phyloP scores from a whole-genome alignment of 2,888 invertebrate species.

The Spialia ferax region DNA sequence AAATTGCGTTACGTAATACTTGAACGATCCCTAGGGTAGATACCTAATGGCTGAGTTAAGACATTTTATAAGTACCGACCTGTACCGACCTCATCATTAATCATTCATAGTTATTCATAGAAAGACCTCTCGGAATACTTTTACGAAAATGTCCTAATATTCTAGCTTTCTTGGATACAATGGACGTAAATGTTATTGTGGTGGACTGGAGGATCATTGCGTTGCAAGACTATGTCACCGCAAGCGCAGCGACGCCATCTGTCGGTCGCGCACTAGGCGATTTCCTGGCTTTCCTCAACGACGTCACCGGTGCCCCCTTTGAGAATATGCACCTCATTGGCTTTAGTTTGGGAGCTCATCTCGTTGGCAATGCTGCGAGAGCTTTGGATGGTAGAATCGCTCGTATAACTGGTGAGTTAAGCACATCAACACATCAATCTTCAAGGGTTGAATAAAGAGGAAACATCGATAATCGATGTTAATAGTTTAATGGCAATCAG shows the following conservation, averaged over 20 bases:
- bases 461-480: too few species aligned
- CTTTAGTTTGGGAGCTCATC: constrained; percentile 30
- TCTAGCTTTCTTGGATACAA: constrained; percentile 53
- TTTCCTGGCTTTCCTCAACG: constrained; percentile 50
- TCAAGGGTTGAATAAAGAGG: background rate
- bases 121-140: too few species aligned
- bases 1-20: too few species aligned
- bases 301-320: constrained; percentile 40
- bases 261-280: constrained; percentile 61
- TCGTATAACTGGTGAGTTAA: constrained; percentile 30
- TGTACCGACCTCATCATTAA: too few species aligned
- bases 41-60: too few species aligned
- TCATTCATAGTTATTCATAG: too few species aligned
- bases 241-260: constrained; percentile 56
- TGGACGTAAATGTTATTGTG: constrained; percentile 61
- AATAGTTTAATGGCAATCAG: too few species aligned
- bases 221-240: constrained; percentile 55
- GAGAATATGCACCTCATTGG: constrained; percentile 28
- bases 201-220: constrained; percentile 64
- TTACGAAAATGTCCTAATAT: background rate
- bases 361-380: constrained; percentile 25
- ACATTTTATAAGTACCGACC: too few species aligned
- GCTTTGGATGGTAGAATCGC: constrained; percentile 13
- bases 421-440: too few species aligned
- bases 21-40: too few species aligned